Conservation (phyloP, 2,113 vertebrate genomes). For the Prionailurus bengalensis region DNA sequence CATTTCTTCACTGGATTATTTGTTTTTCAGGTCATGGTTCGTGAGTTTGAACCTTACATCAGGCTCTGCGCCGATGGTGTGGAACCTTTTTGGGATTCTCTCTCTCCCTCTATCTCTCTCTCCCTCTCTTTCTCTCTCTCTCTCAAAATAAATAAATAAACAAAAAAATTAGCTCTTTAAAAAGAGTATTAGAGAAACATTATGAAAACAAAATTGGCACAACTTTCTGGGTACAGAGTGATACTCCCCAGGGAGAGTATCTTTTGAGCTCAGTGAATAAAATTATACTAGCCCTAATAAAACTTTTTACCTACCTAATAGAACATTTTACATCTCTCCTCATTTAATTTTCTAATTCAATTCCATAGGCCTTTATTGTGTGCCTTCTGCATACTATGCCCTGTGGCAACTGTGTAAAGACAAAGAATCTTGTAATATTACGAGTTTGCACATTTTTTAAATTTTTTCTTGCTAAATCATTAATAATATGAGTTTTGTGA, state of each 20-base stretch:
- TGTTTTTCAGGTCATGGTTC: too few species aligned
- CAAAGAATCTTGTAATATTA: not conserved
- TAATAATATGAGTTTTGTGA: not conserved
- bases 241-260: not conserved
- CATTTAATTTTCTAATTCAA: not conserved
- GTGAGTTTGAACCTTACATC: too few species aligned
- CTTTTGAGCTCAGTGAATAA: slow-evolving; percentile 42
- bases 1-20: too few species aligned
- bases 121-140: too few species aligned
- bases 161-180: not conserved
- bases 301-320: not conserved
- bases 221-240: not conserved
- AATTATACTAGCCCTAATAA: not conserved
- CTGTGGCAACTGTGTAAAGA: not conserved
- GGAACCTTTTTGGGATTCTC: too few species aligned
- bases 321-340: not conserved
- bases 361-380: not conserved
- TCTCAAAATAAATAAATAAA: too few species aligned
- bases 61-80: too few species aligned
- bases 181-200: not conserved
- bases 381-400: not conserved
- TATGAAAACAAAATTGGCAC: slow-evolving; percentile 13
- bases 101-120: too few species aligned
- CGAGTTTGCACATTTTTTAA: not conserved
- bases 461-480: not conserved